Percentiles rank a stretch among this genome's conserved stretches.
phyloP scores from a whole-genome alignment of 2,888 invertebrate species.

The Pollenia angustigena region DNA sequence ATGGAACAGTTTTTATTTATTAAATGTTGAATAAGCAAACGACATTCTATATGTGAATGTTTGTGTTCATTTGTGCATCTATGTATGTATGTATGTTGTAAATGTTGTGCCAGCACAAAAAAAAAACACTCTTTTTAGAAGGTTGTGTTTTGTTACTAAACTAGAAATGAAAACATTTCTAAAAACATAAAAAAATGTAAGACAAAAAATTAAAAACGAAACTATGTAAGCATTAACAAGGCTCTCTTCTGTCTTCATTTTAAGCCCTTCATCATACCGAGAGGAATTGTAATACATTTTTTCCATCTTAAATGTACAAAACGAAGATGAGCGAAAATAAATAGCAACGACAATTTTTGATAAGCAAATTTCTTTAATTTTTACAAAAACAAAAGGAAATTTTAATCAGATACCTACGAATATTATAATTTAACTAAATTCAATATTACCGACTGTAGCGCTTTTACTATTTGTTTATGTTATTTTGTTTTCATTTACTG shows the following conservation, averaged over 20 bases:
- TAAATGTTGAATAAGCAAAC: constrained; percentile 52
- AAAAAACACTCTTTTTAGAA: constrained; percentile 28
- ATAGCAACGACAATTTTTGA: too few relatives aligned
- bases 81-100: not conserved
- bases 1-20: constrained; percentile 41
- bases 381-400: too few relatives aligned
- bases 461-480: not conserved
- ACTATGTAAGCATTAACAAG: constrained; percentile 23
- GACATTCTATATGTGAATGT: not conserved
- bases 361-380: too few relatives aligned
- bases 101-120: constrained; percentile 4
- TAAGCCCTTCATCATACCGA: not conserved
- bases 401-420: too few relatives aligned
- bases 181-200: not conserved
- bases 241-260: not conserved
- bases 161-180: constrained; percentile 37
- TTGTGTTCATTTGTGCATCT: not conserved
- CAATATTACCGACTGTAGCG: not conserved
- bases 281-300: not conserved
- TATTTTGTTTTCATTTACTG: constrained; percentile 24
- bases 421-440: not conserved
- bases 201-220: not conserved
- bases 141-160: constrained; percentile 24
- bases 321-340: too few relatives aligned
- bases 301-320: too few relatives aligned